Percentiles rank a stretch among this genome's conserved stretches.
These are phyloP conservation scores for Myripristis jacobus DNA, from an alignment of 2,797 vertebrate species.

Conservation along the genomic window DNA sequence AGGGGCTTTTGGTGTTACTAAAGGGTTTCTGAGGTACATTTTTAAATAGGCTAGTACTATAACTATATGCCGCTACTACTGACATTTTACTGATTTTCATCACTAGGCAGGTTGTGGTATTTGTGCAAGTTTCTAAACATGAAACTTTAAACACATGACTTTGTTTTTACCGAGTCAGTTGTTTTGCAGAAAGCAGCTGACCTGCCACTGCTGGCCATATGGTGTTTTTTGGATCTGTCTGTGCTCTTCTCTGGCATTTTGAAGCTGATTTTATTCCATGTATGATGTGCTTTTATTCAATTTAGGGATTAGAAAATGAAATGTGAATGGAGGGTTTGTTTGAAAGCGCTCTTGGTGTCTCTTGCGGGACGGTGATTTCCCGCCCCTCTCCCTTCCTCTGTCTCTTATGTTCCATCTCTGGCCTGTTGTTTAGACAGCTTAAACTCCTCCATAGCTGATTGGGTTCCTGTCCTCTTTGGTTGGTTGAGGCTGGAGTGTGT, in stretches of 20 bases:
- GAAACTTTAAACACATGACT: conserved; percentile 37
- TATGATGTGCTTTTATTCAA: not conserved
- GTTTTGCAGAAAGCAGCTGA: conserved; percentile 22
- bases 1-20: too few relatives aligned
- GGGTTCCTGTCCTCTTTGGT: conserved; percentile 10
- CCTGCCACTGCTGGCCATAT: conserved; percentile 9
- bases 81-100: conserved; percentile 20
- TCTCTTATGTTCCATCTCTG: conserved; percentile 7
- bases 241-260: not conserved
- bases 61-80: not conserved
- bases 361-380: not conserved
- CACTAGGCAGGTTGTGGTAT: not conserved
- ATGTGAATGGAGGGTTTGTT: not conserved
- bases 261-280: conserved; percentile 9
- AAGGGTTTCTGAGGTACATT: not conserved
- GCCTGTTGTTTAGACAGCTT: conserved; percentile 44
- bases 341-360: not conserved
- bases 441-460: conserved; percentile 11
- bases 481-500: not conserved
- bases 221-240: not conserved
- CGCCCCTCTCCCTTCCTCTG: conserved; percentile 6
- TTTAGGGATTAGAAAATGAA: not conserved
- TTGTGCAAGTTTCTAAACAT: not conserved
- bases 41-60: not conserved
- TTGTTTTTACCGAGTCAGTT: conserved; percentile 21